phyloP scores from a whole-genome alignment of 2,888 invertebrate species.

The Latrodectus elegans region DNA sequence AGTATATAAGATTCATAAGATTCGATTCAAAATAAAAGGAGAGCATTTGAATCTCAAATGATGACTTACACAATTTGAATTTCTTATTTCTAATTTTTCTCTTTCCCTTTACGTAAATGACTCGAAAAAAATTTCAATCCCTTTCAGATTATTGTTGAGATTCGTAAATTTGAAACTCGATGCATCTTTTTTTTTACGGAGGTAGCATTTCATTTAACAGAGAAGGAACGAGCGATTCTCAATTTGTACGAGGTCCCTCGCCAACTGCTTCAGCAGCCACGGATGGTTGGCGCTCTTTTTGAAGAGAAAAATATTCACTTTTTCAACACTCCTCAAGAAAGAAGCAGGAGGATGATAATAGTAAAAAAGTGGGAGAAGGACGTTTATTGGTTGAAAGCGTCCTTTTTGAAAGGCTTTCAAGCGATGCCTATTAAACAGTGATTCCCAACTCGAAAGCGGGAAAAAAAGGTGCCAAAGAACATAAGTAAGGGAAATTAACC shows the following conservation, averaged over 20 bases:
- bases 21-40: no score
- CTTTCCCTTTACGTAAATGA: no score
- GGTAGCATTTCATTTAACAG: no score
- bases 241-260: slow-evolving; percentile 34
- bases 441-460: slow-evolving; percentile 31
- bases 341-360: slow-evolving; percentile 12
- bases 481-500: slow-evolving; percentile 62
- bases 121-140: no score
- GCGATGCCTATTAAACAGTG: slow-evolving; percentile 60
- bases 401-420: slow-evolving; percentile 47
- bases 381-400: slow-evolving; percentile 67
- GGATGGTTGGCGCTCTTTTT: slow-evolving; percentile 47
- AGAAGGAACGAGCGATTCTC: neutral
- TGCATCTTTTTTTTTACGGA: no score
- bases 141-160: no score
- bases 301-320: slow-evolving; percentile 13
- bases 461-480: neutral
- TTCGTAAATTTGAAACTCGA: no score
- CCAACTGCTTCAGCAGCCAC: slow-evolving; percentile 43
- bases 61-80: no score
- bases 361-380: slow-evolving; percentile 34
- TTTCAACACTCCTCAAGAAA: slow-evolving; percentile 32
- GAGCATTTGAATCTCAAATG: no score
- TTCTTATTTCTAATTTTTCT: no score
- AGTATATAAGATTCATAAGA: no score